Conservation (phyloP, 2,888 invertebrate genomes). For the Halictus quadricinctus region DNA sequence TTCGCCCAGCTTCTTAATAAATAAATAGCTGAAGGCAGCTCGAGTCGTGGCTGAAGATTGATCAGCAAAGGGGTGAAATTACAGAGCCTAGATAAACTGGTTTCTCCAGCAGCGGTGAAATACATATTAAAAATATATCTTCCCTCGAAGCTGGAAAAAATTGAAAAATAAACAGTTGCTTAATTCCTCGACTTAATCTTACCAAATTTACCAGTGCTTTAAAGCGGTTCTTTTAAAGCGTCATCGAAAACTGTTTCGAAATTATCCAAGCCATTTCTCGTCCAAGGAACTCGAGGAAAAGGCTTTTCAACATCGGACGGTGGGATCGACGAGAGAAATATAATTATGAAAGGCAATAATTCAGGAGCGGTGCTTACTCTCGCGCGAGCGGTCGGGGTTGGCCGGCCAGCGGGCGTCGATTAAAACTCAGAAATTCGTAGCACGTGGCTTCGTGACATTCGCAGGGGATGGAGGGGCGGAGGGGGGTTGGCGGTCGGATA, state of each 20-base stretch:
- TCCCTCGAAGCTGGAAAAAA: no score
- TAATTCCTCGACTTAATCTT: no score
- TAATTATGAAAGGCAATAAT: not conserved
- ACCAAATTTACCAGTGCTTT: no score
- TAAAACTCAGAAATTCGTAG: slow-evolving; percentile 3
- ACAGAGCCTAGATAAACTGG: not conserved
- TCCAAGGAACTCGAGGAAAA: not conserved
- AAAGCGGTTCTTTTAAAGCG: no score
- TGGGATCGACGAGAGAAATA: not conserved
- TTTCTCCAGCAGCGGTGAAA: not conserved
- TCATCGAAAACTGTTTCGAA: not conserved
- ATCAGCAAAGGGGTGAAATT: not conserved
- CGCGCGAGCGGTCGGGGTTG: not conserved
- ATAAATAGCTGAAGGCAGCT: not conserved
- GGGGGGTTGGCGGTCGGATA: slow-evolving; percentile 13
- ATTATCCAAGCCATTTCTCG: not conserved
- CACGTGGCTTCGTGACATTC: slow-evolving; percentile 44
- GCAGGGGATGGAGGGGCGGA: not conserved
- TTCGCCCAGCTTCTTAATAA: not conserved
- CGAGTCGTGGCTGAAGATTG: not conserved
- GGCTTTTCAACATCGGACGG: not conserved
- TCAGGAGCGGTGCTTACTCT: not conserved
- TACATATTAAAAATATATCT: not conserved
- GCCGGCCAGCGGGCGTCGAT: not conserved
- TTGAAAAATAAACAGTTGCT: no score